Evolutionary conservation across 1,140 invertebrate genomes (phyloP), one percentile per base, ranked within the genome.

Genomic region (Trinorchestia longiramus): DNA sequence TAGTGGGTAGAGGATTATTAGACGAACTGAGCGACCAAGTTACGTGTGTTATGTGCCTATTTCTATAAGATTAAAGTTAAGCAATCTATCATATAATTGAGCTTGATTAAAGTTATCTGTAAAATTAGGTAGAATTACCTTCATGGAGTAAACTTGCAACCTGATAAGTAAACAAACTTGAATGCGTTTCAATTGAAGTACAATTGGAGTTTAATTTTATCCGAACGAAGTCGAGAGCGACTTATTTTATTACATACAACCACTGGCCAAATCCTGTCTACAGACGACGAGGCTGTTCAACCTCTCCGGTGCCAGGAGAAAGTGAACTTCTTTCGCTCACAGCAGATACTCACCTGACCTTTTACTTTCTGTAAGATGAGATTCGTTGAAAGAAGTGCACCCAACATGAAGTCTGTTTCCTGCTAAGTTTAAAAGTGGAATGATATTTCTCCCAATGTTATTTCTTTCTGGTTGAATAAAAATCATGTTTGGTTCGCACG

Each of bases 301-400:
- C 62, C 62, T 77, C 62, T 15, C 62, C 62, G 62, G 62, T 77
- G 62, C 62, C 62, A 36, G 88, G 88, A 90, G 88, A 90, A 90
- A 90, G 88, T 90, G 88, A 43, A 90, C 88, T 90, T 41, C 88
- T 90, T 43, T 90, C 88, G 88, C 28, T 42, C 88, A 41, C n/a
- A 41, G n/a, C 87, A 87, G 36, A 87, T n/a, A 41, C 87, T 36
- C 41, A 36, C 88, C 88, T 43, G 43, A 43, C 88, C 88, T 90
- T 90, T 90, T 90, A 90, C 88, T 90, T 90, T 90, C 88, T 90
- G 88, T 90, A 90, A 43, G 43, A 90, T 90, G 88, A 90, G 88
- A 43, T 90, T 90, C 88, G 43, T 90, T 90, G 28, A 36, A 90
- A 87, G 40, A 90, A 90, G 88, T 42, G 41, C 88, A 42, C 43